Conservation (phyloP, 2,797 vertebrate species). For the Betta splendens region DNA sequence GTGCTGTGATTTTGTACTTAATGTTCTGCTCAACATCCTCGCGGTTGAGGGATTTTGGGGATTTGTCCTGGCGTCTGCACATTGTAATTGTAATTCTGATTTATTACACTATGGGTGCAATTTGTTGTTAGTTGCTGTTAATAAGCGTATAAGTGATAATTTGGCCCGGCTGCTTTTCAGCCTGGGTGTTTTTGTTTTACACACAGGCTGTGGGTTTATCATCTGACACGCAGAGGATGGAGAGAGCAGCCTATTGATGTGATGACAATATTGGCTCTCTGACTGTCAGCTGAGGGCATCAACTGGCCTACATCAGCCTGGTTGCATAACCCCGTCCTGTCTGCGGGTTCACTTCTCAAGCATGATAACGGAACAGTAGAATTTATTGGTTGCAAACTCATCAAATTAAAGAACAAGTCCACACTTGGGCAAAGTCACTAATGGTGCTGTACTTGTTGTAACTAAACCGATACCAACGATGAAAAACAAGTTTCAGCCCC, state of each 20-base stretch:
- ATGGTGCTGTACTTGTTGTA: too few relatives aligned
- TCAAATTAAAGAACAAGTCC: not conserved
- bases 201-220: constrained; percentile 15
- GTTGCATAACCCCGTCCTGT: constrained; percentile 49
- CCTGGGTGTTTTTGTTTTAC: not conserved
- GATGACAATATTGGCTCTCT: constrained; percentile 39
- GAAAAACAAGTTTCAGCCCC: not conserved
- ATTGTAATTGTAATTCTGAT: not conserved
- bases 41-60: too few relatives aligned
- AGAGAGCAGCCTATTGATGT: constrained; percentile 20
- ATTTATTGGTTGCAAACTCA: not conserved
- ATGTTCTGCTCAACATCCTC: too few relatives aligned
- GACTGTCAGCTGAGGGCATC: constrained; percentile 60
- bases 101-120: not conserved
- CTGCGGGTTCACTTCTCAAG: constrained; percentile 30
- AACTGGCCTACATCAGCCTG: constrained; percentile 58
- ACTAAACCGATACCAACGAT: too few relatives aligned
- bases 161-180: not conserved
- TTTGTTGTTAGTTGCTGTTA: too few relatives aligned
- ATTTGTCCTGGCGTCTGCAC: not conserved
- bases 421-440: too few relatives aligned
- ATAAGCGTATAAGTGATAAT: not conserved
- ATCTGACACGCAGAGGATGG: constrained; percentile 5
- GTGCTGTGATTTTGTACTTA: not conserved
- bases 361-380: not conserved